A percentile compares a stretch with the other conserved stretches of the same genome.
phyloP scores from a whole-genome alignment of 2,888 invertebrate species.

The Minunthozetes semirufus region DNA sequence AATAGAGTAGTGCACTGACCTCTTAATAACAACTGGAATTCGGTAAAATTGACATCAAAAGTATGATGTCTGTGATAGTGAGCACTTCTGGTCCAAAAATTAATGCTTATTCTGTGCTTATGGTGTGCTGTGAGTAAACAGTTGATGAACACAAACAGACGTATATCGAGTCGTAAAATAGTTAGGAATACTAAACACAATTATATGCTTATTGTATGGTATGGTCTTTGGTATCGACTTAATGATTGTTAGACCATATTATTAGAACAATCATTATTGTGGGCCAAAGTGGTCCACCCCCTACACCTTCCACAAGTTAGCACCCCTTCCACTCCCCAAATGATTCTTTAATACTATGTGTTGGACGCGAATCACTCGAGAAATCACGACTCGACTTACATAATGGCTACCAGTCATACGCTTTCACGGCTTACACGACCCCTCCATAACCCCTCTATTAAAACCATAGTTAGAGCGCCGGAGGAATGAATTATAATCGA shows the following conservation, averaged over 20 bases:
- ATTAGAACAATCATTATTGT: slow-evolving; percentile 12
- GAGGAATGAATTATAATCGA: slow-evolving; percentile 18
- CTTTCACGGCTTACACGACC: neutral
- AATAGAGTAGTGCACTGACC: slow-evolving; percentile 2
- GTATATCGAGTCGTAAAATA: neutral
- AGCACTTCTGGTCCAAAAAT: neutral
- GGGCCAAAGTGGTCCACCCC: neutral
- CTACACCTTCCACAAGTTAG: slow-evolving; percentile 8
- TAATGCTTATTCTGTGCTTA: no score
- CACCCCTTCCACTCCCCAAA: slow-evolving; percentile 28
- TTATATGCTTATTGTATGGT: no score
- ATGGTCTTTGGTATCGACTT: neutral
- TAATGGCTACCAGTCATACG: slow-evolving; percentile 27
- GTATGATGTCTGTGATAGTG: neutral
- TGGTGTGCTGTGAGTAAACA: no score
- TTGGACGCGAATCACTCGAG: neutral
- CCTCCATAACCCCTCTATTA: neutral
- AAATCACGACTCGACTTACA: slow-evolving; percentile 17
- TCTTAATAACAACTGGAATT: slow-evolving; percentile 13
- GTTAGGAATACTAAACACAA: no score
- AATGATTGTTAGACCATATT: neutral
- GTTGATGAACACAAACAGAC: neutral
- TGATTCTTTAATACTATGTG: slow-evolving; percentile 9
- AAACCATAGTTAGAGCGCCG: slow-evolving; percentile 16
- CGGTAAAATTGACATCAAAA: slow-evolving; percentile 2